A percentile compares a stretch with the other conserved stretches of the same genome.
These are phyloP conservation scores for Heterohyrax brucei DNA, from an alignment of 2,797 vertebrate species.

Conservation along the genomic window DNA sequence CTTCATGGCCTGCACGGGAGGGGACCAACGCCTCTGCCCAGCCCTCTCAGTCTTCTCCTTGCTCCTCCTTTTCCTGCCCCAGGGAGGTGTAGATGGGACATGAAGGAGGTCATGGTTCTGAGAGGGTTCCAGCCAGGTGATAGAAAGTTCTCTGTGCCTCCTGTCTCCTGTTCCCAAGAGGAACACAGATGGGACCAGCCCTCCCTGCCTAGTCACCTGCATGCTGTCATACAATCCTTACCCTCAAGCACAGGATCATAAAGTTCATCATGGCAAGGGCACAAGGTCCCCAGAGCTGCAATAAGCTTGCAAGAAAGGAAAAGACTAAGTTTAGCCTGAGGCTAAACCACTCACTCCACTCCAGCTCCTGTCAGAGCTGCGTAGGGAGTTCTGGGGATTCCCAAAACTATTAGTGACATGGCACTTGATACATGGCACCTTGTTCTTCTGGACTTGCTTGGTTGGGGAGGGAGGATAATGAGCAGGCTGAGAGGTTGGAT, in stretches of 20 bases:
- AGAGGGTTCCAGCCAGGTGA: neutral
- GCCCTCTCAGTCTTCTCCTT: neutral
- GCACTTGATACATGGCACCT: no score
- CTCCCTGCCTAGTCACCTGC: neutral
- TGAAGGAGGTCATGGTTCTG: accelerated
- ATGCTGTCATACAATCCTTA: neutral
- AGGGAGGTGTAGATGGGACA: neutral
- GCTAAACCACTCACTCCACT: neutral
- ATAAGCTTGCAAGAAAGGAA: neutral
- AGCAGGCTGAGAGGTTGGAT: neutral
- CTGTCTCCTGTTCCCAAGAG: neutral
- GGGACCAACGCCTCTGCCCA: neutral
- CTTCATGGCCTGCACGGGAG: no score
- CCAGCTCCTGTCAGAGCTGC: neutral
- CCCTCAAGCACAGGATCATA: neutral
- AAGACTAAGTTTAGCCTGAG: neutral
- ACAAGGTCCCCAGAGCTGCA: neutral
- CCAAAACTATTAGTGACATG: neutral
- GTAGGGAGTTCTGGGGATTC: neutral
- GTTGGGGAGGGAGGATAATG: no score
- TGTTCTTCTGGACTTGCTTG: neutral
- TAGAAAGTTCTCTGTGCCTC: accelerated
- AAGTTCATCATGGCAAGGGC: neutral
- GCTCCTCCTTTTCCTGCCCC: neutral
- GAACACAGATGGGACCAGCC: neutral